A percentile compares a stretch with the other conserved stretches of the same genome.
phyloP scores from a whole-genome alignment of 2,113 vertebrate genomes.

The Oryzias curvinotus region DNA sequence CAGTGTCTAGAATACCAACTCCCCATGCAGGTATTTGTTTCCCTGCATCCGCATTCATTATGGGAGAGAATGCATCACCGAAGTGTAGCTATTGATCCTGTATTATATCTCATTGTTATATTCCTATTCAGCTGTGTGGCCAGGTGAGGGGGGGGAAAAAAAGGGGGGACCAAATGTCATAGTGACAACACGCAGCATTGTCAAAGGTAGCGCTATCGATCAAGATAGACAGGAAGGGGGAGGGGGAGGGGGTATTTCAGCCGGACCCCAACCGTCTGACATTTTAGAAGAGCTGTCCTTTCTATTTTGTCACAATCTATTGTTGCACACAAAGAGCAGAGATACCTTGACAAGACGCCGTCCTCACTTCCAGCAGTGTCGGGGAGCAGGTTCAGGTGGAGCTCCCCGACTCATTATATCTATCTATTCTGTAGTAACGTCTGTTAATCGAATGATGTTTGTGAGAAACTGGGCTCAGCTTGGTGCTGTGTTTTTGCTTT shows the following conservation, averaged over 20 bases:
- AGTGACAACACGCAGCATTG: constrained; percentile 69
- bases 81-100: constrained; percentile 70
- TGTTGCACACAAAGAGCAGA: constrained; percentile 61
- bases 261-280: constrained; percentile 68
- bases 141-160: constrained; percentile 53
- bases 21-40: constrained; percentile 67
- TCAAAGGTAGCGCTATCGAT: constrained; percentile 77
- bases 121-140: constrained; percentile 60
- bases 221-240: constrained; percentile 59
- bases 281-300: constrained; percentile 74
- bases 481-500: constrained; percentile 40
- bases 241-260: constrained; percentile 56
- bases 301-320: constrained; percentile 61
- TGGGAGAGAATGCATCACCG: constrained; percentile 67
- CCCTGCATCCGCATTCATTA: constrained; percentile 72
- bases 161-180: constrained; percentile 73
- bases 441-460: constrained; percentile 33
- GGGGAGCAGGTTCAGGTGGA: constrained; percentile 20
- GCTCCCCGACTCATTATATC: constrained; percentile 47
- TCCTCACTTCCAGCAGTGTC: constrained; percentile 35
- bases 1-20: constrained; percentile 66
- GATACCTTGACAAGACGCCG: constrained; percentile 53
- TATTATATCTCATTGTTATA: constrained; percentile 73
- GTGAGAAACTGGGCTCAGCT: constrained; percentile 30
- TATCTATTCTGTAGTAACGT: constrained; percentile 54